Percentiles rank a stretch among this genome's conserved stretches.
phyloP scores from a whole-genome alignment of 1,140 invertebrate genomes.

The Sogatella furcifera region DNA sequence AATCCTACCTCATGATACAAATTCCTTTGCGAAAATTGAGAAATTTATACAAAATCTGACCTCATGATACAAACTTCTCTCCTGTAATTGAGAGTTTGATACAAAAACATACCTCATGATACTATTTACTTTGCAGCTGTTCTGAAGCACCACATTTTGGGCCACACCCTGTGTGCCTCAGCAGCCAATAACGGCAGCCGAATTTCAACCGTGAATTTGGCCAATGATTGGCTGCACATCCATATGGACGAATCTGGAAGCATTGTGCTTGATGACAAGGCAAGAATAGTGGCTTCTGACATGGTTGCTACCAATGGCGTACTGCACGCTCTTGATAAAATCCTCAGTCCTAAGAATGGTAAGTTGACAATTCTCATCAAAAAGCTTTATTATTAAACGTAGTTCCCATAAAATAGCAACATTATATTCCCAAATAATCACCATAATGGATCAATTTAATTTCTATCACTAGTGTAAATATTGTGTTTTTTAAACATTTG shows the following conservation, averaged over 20 bases:
- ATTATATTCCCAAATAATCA: too few species aligned
- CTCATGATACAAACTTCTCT: too few species aligned
- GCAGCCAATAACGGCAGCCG: slow-evolving; percentile 29
- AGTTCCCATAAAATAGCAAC: too few species aligned
- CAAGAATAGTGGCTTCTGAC: slow-evolving; percentile 35
- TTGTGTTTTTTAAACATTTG: too few species aligned
- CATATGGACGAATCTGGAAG: slow-evolving; percentile 33
- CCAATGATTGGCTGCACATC: slow-evolving; percentile 32
- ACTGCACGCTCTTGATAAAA: slow-evolving; percentile 40
- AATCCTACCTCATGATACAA: too few species aligned
- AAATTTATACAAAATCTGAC: background rate
- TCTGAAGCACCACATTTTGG: slow-evolving; percentile 40
- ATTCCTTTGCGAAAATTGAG: too few species aligned
- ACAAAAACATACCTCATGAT: background rate
- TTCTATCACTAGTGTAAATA: too few species aligned
- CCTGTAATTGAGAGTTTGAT: background rate
- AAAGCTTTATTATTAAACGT: background rate
- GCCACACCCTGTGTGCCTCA: slow-evolving; percentile 41
- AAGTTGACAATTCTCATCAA: slow-evolving; percentile 1
- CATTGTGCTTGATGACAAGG: slow-evolving; percentile 33
- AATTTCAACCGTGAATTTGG: slow-evolving; percentile 31
- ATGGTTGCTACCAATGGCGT: slow-evolving; percentile 45
- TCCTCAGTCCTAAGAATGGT: slow-evolving; percentile 41
- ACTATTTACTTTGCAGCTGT: slow-evolving; percentile 29
- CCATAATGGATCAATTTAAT: too few species aligned